Conservation (phyloP, 2,113 vertebrate species). For the Butastur rufipennis region DNA sequence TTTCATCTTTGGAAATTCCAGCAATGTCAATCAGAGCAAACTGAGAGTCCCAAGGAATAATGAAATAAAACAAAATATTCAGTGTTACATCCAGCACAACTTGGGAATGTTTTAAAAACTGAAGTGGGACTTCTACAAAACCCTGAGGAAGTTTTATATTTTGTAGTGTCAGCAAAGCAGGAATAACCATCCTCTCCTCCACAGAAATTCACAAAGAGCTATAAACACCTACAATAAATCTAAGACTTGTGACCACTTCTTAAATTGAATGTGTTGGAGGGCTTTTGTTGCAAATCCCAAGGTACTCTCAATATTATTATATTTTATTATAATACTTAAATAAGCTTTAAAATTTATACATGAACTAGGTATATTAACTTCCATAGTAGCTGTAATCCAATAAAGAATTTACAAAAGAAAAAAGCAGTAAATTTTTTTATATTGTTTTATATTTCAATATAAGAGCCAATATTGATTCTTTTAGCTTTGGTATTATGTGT, state of each 20-base stretch:
- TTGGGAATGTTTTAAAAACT: background rate
- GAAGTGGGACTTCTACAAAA: background rate
- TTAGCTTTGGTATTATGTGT: background rate
- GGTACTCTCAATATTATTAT: background rate
- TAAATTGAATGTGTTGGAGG: background rate
- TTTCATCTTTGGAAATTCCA: conserved; percentile 17
- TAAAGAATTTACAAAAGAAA: background rate
- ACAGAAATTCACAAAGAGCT: background rate
- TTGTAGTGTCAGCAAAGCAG: background rate
- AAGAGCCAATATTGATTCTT: background rate
- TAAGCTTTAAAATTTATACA: background rate
- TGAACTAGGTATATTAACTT: background rate
- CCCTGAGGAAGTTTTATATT: background rate
- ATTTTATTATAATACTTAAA: conserved; percentile 8
- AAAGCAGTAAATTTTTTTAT: background rate
- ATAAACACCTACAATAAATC: background rate
- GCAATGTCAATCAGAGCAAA: background rate
- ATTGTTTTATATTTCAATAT: background rate
- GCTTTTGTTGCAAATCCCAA: background rate
- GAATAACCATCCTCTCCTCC: background rate
- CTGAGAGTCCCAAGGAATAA: background rate
- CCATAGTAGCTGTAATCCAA: background rate
- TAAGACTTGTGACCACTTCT: background rate
- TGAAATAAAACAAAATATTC: background rate
- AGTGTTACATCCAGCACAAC: background rate